A percentile compares a stretch with the other conserved stretches of the same genome.
phyloP scores from a whole-genome alignment of 2,113 vertebrate species.

The Gavialis gangeticus region DNA sequence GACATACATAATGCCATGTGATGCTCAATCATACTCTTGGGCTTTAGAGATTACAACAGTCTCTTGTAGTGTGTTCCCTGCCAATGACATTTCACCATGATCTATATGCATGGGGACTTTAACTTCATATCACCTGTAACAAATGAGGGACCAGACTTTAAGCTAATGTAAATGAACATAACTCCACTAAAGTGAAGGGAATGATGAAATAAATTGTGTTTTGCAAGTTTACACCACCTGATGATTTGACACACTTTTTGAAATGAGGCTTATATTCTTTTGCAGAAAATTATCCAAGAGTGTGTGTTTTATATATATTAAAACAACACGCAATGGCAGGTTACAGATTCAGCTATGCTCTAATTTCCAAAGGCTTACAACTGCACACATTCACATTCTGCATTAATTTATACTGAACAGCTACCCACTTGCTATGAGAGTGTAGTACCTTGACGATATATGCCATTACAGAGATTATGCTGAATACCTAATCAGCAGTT shows the following conservation, averaged over 20 bases:
- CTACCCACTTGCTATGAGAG: background rate
- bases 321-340: background rate
- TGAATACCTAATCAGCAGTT: background rate
- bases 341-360: background rate
- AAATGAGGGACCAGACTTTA: background rate
- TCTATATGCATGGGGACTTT: fast-evolving
- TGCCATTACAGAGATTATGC: background rate
- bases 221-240: background rate
- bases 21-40: background rate
- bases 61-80: background rate
- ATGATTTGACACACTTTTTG: background rate
- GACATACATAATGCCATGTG: background rate
- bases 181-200: background rate
- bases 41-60: background rate
- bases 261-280: background rate
- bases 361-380: background rate
- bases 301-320: fast-evolving
- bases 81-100: background rate
- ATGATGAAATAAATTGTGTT: background rate
- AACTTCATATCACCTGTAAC: background rate
- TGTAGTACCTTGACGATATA: background rate
- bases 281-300: background rate
- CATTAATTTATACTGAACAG: background rate
- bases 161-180: background rate
- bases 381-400: background rate